phyloP scores from a whole-genome alignment of 2,113 vertebrate genomes.

The Aptenodytes forsteri region DNA sequence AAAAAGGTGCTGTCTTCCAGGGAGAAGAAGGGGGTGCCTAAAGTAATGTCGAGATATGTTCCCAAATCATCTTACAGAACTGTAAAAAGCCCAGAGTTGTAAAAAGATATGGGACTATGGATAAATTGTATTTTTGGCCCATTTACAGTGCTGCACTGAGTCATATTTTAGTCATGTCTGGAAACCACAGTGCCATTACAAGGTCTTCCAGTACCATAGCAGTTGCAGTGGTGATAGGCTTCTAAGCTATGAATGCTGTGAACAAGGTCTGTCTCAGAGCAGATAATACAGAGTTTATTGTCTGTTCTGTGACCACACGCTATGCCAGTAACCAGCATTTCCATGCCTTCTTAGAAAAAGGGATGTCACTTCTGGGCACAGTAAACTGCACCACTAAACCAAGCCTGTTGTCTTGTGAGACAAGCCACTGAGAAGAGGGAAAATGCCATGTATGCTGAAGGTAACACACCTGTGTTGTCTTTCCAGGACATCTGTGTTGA shows the following conservation, averaged over 20 bases:
- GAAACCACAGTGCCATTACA: background rate
- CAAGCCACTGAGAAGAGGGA: background rate
- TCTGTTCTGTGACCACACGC: background rate
- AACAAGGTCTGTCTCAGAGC: background rate
- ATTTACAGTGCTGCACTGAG: background rate
- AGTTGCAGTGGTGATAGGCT: background rate
- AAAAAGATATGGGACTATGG: background rate
- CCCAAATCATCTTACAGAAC: background rate
- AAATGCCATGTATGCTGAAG: background rate
- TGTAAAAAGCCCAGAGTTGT: background rate
- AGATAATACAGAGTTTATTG: background rate
- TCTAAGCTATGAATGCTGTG: background rate
- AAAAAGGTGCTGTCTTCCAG: background rate
- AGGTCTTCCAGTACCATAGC: background rate
- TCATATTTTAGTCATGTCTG: constrained; percentile 52
- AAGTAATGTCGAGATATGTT: background rate
- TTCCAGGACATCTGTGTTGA: background rate
- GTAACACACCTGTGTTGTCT: background rate
- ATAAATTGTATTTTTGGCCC: constrained; percentile 8
- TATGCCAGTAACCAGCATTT: background rate
- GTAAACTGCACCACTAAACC: background rate
- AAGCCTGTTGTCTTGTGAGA: background rate
- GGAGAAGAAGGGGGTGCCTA: background rate
- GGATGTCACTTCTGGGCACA: background rate
- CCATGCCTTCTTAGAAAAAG: background rate